These are phyloP conservation scores for Watsonalla cultraria DNA, from an alignment of 2,888 invertebrate species.

Conservation along the genomic window DNA sequence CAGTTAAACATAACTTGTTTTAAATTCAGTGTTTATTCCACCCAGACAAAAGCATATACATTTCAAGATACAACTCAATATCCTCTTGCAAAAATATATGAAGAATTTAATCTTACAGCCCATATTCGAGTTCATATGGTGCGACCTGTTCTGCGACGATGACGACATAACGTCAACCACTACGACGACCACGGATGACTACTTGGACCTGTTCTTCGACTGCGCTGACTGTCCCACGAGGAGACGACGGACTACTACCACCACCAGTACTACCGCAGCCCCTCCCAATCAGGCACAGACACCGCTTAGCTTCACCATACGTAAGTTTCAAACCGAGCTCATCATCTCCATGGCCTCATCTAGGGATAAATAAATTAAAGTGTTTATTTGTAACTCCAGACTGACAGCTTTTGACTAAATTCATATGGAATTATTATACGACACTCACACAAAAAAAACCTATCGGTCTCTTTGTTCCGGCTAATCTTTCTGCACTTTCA, in stretches of 20 bases:
- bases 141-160: conserved; percentile 48
- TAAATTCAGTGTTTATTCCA: too few species aligned
- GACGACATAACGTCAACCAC: conserved; percentile 28
- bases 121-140: conserved; percentile 37
- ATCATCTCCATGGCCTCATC: too few species aligned
- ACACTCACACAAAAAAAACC: too few species aligned
- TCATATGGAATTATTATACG: too few species aligned
- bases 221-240: conserved; percentile 8
- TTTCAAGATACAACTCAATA: not conserved
- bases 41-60: too few species aligned
- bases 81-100: not conserved
- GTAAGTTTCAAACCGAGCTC: conserved; percentile 27
- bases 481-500: too few species aligned
- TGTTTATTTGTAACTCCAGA: too few species aligned
- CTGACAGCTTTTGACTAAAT: too few species aligned
- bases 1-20: too few species aligned
- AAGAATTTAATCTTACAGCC: conserved; percentile 35
- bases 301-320: conserved; percentile 35
- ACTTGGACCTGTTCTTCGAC: conserved; percentile 4
- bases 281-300: conserved; percentile 7
- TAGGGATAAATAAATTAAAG: too few species aligned
- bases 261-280: conserved; percentile 5
- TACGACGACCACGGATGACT: conserved; percentile 16
- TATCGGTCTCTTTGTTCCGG: too few species aligned
- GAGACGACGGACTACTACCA: conserved; percentile 19